phyloP scores from a whole-genome alignment of 2,888 invertebrate genomes.

The Aphrophora alni region DNA sequence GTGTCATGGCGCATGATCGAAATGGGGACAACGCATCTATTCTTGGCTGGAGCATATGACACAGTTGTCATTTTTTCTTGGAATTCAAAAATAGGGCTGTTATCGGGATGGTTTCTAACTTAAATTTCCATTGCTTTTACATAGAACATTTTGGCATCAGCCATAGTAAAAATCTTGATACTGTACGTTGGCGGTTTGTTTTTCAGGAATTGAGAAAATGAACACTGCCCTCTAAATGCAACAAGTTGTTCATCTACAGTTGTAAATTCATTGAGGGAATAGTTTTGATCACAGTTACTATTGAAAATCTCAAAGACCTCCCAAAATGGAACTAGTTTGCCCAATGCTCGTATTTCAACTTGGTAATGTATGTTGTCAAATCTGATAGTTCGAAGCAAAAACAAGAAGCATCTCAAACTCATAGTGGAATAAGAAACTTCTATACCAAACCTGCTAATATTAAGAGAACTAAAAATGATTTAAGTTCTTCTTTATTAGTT shows the following conservation, averaged over 20 bases:
- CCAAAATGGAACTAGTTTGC: slow-evolving; percentile 18
- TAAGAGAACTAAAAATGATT: slow-evolving; percentile 13
- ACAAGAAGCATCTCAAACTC: slow-evolving; percentile 10
- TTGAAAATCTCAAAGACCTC: slow-evolving; percentile 22
- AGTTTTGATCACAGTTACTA: neutral
- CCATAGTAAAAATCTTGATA: neutral
- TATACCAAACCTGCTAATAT: slow-evolving; percentile 20
- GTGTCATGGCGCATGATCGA: slow-evolving; percentile 2
- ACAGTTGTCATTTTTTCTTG: neutral
- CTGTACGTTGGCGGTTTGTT: slow-evolving; percentile 11
- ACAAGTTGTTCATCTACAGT: slow-evolving; percentile 11
- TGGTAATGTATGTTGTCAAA: slow-evolving; percentile 17
- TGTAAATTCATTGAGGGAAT: neutral
- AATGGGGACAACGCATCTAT: neutral
- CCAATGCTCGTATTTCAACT: neutral
- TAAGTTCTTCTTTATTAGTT: slow-evolving; percentile 11
- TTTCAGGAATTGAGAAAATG: neutral
- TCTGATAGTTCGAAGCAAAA: slow-evolving; percentile 14
- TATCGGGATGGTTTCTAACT: neutral
- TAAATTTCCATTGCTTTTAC: slow-evolving; percentile 11
- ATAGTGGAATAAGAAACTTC: slow-evolving; percentile 11
- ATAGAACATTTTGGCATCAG: slow-evolving; percentile 17
- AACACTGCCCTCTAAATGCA: slow-evolving; percentile 6
- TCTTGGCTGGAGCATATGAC: slow-evolving; percentile 10
- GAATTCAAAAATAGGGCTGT: slow-evolving; percentile 16